Percentiles rank a stretch among this genome's conserved stretches.
Conservation (phyloP, 2,113 vertebrate genomes). For the Clinocottus analis region DNA sequence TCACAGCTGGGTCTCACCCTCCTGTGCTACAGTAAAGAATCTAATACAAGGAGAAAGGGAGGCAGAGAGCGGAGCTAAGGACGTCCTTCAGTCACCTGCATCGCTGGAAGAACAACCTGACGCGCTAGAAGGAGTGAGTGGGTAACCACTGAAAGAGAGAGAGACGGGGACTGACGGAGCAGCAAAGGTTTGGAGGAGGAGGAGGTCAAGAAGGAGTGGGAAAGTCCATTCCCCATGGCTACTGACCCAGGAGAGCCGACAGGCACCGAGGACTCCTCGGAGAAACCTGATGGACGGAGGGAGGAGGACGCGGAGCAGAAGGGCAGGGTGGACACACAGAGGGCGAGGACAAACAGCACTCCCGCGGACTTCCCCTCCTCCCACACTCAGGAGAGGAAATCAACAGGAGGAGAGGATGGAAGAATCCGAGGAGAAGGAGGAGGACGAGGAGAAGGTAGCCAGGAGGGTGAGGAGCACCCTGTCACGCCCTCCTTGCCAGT, state of each 20-base stretch:
- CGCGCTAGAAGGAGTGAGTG: constrained; percentile 44
- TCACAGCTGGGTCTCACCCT: constrained; percentile 26
- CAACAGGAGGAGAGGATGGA: constrained; percentile 49
- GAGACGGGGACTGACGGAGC: constrained; percentile 82
- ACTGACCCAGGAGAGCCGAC: constrained; percentile 92
- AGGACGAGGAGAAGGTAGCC: constrained; percentile 64
- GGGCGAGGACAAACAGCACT: constrained; percentile 72
- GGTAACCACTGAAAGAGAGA: constrained; percentile 75
- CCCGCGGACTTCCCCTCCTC: constrained; percentile 74
- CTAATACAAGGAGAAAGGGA: constrained; percentile 20
- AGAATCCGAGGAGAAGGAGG: constrained; percentile 70
- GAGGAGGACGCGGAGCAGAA: constrained; percentile 74
- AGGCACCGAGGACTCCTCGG: constrained; percentile 89
- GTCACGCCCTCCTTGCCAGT: constrained; percentile 61
- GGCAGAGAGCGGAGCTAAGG: background rate
- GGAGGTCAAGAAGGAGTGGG: constrained; percentile 62
- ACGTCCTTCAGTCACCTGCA: constrained; percentile 32
- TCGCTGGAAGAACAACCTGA: constrained; percentile 40
- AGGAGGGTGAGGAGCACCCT: constrained; percentile 61
- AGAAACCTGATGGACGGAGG: constrained; percentile 88
- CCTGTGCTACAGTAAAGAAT: constrained; percentile 16
- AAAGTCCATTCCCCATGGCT: constrained; percentile 84
- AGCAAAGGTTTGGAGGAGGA: constrained; percentile 78
- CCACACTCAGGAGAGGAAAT: constrained; percentile 61
- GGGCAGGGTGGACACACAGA: constrained; percentile 62